These are phyloP conservation scores for Eutrigla gurnardus DNA, from an alignment of 2,797 vertebrate species.

Conservation along the genomic window DNA sequence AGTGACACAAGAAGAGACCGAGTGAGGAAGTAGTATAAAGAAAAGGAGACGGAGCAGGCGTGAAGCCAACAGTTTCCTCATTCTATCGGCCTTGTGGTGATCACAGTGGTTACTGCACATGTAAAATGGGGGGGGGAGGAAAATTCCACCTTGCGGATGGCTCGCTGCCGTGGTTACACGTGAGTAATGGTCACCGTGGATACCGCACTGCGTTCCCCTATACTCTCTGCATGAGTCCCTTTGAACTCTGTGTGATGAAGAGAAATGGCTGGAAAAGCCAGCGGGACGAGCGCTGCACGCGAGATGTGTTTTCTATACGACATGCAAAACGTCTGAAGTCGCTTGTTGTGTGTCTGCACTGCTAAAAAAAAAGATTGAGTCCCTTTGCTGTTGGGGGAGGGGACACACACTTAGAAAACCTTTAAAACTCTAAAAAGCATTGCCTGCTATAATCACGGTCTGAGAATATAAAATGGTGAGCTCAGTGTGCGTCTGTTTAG, in stretches of 20 bases:
- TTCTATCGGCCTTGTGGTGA: constrained; percentile 22
- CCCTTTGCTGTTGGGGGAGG: not conserved
- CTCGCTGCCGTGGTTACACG: constrained; percentile 62
- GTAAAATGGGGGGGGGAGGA: constrained; percentile 1
- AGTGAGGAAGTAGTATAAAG: not conserved
- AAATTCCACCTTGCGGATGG: constrained; percentile 10
- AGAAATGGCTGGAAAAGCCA: constrained; percentile 13
- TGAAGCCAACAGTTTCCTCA: constrained; percentile 27
- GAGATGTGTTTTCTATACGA: not conserved
- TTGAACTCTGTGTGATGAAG: constrained; percentile 42
- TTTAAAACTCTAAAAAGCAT: constrained; percentile 10
- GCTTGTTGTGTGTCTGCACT: not conserved
- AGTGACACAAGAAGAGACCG: constrained; percentile 1
- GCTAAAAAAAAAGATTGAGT: not conserved
- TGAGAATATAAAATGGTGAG: constrained; percentile 10
- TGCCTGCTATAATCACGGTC: constrained; percentile 37
- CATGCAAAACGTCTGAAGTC: constrained; percentile 1
- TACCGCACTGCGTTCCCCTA: constrained; percentile 25
- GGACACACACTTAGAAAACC: not conserved
- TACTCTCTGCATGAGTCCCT: constrained; percentile 32
- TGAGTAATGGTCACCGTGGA: constrained; percentile 59
- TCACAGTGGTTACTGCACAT: constrained; percentile 61
- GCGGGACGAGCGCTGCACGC: not conserved
- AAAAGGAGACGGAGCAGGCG: not conserved
- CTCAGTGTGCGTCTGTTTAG: constrained; percentile 26